Conservation (phyloP, 2,888 invertebrate species). For the Synanthedon andrenaeformis region DNA sequence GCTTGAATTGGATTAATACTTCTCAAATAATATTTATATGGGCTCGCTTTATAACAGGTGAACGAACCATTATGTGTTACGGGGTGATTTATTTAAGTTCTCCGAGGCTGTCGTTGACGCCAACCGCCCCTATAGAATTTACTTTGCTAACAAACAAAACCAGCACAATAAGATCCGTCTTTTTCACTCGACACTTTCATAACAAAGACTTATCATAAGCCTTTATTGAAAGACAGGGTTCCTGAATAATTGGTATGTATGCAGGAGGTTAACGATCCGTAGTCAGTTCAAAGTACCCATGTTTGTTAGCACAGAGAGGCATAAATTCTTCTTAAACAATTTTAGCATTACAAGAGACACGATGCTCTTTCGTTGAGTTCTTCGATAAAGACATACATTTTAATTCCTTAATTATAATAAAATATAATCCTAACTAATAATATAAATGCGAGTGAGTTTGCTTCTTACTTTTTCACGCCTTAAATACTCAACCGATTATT, state of each 20-base stretch:
- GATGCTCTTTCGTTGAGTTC: too few relatives aligned
- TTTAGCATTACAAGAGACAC: neutral
- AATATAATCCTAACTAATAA: too few relatives aligned
- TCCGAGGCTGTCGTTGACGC: constrained; percentile 19
- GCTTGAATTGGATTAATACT: too few relatives aligned
- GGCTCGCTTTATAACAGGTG: constrained; percentile 31
- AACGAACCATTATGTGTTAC: constrained; percentile 36
- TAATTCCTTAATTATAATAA: too few relatives aligned
- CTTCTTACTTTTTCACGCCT: too few relatives aligned
- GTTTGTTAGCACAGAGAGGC: constrained; percentile 6
- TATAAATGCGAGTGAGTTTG: too few relatives aligned
- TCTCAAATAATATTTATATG: too few relatives aligned
- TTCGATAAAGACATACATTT: too few relatives aligned
- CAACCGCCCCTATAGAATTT: constrained; percentile 21
- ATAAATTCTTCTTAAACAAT: constrained; percentile 5
- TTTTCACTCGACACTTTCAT: constrained; percentile 10
- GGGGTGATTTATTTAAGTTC: constrained; percentile 47
- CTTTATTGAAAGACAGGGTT: constrained; percentile 10
- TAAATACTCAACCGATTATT: too few relatives aligned
- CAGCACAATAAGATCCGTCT: constrained; percentile 24
- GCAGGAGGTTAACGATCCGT: constrained; percentile 29
- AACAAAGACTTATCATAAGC: constrained; percentile 11
- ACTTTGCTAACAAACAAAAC: constrained; percentile 18
- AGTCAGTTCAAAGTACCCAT: constrained; percentile 16
- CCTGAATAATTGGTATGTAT: constrained; percentile 29